Evolutionary conservation across 1,140 invertebrate species (phyloP).

Genomic region (Diuraphis noxia): DNA sequence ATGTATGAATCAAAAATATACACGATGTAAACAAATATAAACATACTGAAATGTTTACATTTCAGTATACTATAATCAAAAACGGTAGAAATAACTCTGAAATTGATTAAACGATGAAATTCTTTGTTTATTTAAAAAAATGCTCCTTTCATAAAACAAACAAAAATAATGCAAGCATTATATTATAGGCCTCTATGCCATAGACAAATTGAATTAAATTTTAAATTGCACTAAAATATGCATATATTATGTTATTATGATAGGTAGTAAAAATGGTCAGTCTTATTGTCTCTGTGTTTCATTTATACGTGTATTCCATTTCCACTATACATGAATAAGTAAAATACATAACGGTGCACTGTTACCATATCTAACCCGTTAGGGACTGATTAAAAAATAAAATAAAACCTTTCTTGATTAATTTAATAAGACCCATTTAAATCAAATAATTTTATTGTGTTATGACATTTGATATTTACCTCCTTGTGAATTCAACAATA

Average conservation of each 20-base stretch:
- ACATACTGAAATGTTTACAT: not conserved
- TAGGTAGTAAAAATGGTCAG: not conserved
- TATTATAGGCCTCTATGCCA: not conserved
- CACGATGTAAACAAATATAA: not conserved
- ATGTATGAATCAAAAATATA: not conserved
- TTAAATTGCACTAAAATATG: not conserved
- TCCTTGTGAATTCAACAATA: no score
- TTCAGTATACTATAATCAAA: not conserved
- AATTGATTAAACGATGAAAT: not conserved
- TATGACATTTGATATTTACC: no score
- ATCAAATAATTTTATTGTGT: no score
- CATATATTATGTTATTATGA: not conserved
- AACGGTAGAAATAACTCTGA: not conserved
- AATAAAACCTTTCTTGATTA: no score
- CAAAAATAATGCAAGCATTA: not conserved
- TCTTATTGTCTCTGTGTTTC: no score
- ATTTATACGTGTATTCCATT: no score
- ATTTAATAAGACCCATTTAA: no score
- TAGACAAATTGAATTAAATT: not conserved
- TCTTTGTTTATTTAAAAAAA: constrained; percentile 3
- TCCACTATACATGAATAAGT: not conserved
- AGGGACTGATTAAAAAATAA: no score
- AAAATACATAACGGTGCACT: not conserved
- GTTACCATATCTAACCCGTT: not conserved
- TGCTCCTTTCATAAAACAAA: not conserved